Evolutionary conservation across 2,797 vertebrate species (phyloP), one percentile per base, ranked within the genome.

Genomic region (Adelosebastes latens): DNA sequence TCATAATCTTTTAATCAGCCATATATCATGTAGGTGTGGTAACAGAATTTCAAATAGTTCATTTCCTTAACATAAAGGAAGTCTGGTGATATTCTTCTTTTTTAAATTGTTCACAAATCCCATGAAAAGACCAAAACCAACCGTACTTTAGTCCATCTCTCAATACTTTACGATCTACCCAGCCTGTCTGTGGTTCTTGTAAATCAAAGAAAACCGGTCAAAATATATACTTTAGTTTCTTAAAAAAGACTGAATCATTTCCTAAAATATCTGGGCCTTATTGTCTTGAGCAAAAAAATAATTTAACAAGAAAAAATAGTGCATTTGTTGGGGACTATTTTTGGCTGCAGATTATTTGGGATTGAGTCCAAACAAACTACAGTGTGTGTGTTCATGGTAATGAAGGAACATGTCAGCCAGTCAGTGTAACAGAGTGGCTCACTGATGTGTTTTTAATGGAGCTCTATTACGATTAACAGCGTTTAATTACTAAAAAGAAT

Each of bases 131-230:
- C 24, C 36, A 20, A 60, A 60, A 36, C 20, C 11, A 49, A 61
- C 25, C 25, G 13, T 39, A 0, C 36, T 39, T 14, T 39, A 14
- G 36, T 14, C 36, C 2, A 59, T 59, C 58, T 60, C 25, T 31
- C 14, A 29, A 59, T 29, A 59, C 25, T 5, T 20, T 60, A 60
- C 25, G 5, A 29, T 29, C 16, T 9, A 60, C 27, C 58, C 42
- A 46, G 42, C 1, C 14, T 46, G 42, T 46, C 42, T 46, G 42
- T 46, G 42, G 42, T 0, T 46, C 14, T 42, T 0, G 0, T 46
- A 46, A 46, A 46, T 16, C 36, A 39, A 39, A 39, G 14, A 46
- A 16, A 46, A 46, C 2, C 14, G 14, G 14, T 46, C 42, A 18
- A 16, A 46, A 46, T 46, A 46, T 16, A 46, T 16, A 16, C 42